Conservation (phyloP, 2,888 invertebrate genomes). For the Allygus modestus region DNA sequence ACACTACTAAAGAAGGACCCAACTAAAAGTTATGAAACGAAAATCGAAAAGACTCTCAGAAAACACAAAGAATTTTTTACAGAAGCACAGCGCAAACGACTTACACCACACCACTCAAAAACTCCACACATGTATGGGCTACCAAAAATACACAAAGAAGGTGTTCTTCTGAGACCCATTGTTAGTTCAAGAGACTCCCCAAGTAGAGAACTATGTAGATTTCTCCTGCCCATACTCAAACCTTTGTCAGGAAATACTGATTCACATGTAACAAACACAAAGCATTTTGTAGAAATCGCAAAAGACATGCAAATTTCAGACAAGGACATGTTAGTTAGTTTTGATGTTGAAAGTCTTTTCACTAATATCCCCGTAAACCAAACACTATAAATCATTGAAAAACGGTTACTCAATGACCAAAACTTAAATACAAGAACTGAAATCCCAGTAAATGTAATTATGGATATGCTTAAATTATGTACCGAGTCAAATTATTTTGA, state of each 20-base stretch:
- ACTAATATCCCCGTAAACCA: neutral
- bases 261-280: neutral
- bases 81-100: neutral
- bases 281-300: neutral
- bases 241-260: neutral
- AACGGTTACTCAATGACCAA: neutral
- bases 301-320: neutral
- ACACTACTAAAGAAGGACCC: neutral
- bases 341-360: slow-evolving; percentile 15
- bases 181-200: neutral
- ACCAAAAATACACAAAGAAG: neutral
- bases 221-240: neutral
- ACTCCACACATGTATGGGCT: neutral
- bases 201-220: neutral
- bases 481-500: neutral
- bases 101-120: neutral
- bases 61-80: neutral
- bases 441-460: neutral
- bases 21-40: neutral
- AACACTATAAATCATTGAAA: neutral
- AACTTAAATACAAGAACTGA: neutral
- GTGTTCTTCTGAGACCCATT: neutral
- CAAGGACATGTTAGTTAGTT: neutral
- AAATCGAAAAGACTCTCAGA: neutral
- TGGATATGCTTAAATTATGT: neutral